phyloP scores from a whole-genome alignment of 2,113 vertebrate species.

The Bujurquina vittata region DNA sequence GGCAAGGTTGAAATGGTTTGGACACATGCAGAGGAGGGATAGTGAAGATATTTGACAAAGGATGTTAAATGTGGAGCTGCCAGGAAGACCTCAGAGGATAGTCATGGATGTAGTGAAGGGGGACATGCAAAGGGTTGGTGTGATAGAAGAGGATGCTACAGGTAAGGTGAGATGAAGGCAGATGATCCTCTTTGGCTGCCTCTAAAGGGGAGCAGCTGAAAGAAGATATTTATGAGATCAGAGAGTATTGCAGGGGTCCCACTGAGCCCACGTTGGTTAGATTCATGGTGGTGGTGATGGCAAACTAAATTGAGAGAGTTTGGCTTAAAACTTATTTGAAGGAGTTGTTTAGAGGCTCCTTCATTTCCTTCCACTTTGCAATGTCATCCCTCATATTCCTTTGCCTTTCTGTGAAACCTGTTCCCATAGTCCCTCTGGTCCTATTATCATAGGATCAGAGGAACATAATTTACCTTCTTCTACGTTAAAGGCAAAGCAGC shows the following conservation, averaged over 20 bases:
- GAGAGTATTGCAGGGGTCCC: background rate
- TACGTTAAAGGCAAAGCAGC: background rate
- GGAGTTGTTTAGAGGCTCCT: background rate
- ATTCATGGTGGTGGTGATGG: background rate
- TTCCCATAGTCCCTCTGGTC: no score
- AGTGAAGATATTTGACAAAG: background rate
- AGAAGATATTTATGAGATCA: background rate
- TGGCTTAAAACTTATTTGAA: background rate
- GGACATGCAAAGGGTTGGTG: background rate
- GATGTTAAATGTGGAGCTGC: background rate
- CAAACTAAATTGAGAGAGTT: background rate
- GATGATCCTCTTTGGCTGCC: background rate
- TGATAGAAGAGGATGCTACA: background rate
- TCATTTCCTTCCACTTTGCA: background rate
- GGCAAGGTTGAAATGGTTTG: background rate
- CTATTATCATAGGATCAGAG: no score
- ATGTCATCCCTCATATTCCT: background rate
- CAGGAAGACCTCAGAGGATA: background rate
- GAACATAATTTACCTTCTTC: background rate
- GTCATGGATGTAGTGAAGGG: background rate
- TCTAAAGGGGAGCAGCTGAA: background rate
- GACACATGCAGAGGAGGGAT: background rate
- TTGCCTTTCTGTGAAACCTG: background rate
- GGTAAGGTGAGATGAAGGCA: fast-evolving
- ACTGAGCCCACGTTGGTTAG: background rate